phyloP scores from a whole-genome alignment of 92 coral and sea anemone species.

The Epizoanthus rinbou region DNA sequence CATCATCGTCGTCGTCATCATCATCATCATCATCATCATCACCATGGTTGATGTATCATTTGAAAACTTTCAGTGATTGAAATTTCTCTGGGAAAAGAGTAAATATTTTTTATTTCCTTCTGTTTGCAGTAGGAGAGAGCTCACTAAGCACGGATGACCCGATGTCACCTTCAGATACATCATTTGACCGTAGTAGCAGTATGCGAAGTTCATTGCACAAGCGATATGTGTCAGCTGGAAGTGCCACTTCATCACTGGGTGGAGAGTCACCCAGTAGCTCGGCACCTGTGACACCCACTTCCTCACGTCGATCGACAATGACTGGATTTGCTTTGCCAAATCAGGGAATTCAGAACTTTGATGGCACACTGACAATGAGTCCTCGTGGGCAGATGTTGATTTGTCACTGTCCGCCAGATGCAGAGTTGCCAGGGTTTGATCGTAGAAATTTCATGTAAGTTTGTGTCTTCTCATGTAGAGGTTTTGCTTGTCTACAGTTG shows the following conservation, averaged over 20 bases:
- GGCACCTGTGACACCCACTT: conserved; percentile 33
- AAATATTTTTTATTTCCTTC: neutral
- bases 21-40: no score
- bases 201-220: conserved; percentile 34
- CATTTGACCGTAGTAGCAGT: conserved; percentile 21
- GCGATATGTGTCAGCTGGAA: conserved; percentile 61
- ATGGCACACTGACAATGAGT: conserved; percentile 74
- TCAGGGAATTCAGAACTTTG: conserved; percentile 65
- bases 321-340: conserved; percentile 48
- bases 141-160: conserved; percentile 67
- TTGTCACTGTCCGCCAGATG: conserved; percentile 95
- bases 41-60: no score
- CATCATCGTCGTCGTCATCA: no score
- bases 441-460: conserved; percentile 92
- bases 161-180: conserved; percentile 31
- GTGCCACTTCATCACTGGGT: conserved; percentile 65
- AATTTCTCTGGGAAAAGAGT: neutral
- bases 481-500: no score
- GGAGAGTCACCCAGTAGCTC: conserved; percentile 63
- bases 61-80: no score
- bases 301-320: conserved; percentile 43
- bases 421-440: conserved; percentile 86
- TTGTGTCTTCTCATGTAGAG: neutral
- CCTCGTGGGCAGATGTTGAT: conserved; percentile 72
- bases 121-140: conserved; percentile 59